Evolutionary conservation across 1,140 invertebrate species (phyloP), one percentile per base, ranked within the genome.

Genomic region (Pseudomyrmex dendroicus): DNA sequence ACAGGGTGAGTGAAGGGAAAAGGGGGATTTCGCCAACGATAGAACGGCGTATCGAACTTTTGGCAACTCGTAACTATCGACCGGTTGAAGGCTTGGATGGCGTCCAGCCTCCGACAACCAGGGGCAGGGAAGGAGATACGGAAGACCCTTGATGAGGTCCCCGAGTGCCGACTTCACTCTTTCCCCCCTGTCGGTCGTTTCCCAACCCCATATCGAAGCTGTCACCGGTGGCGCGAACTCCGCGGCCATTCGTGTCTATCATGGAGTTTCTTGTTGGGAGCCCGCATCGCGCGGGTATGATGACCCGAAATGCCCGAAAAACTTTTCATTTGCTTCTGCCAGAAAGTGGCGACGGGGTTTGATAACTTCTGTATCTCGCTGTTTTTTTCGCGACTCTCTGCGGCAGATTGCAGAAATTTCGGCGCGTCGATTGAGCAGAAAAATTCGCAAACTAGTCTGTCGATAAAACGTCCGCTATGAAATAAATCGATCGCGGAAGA

Each of bases 21-120:
- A 20, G 2, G 15, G n/a, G 15, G 20, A 46, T 7, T 7, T 35
- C 63, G 54, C 57, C 66, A 13, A 76, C 63, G 78, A 90, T 86
- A 84, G 77, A 89, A 89, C 68, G 80, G 57, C 63, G 76, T 84
- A 86, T 86, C 84, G 84, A 91, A 90, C 89, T 90, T 90, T 90
- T 90, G 88, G 74, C 76, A 90, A 91, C 83, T 90, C 83, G 83
- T 84, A 88, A 90, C 86, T 90, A 90, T 90, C 85, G 85, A 78
- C 54, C 63, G 25, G 63, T 66, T 52, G 50, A 78, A 87, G 35
- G 64, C 74, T 87, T 84, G 82, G 66, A 73, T 73, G 48, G 64
- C 80, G 87, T 86, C 87, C 82, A 87, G 82, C 73, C 70, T 61
- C 35, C 64, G 66, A 63, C 82, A 73, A 44, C 54, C 50, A 57